Percentiles rank a stretch among this genome's conserved stretches.
Evolutionary conservation across 2,113 vertebrate genomes (phyloP).

Genomic region (Sphyrna mokarran): DNA sequence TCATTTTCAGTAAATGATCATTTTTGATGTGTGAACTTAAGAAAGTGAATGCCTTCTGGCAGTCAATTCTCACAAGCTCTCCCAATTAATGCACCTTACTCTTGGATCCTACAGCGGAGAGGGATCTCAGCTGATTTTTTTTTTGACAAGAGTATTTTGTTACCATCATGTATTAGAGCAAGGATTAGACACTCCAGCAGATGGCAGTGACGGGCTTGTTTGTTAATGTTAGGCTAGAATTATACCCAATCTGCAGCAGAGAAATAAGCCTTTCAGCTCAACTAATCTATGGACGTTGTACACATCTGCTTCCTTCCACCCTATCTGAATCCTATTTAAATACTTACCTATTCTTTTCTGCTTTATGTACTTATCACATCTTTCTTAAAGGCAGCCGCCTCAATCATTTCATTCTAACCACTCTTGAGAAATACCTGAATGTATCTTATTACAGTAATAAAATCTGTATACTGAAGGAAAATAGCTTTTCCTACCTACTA

Average conservation of each 20-base stretch:
- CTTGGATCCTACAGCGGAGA: background rate
- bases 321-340: background rate
- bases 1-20: background rate
- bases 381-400: background rate
- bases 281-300: background rate
- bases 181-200: background rate
- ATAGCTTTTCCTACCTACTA: background rate
- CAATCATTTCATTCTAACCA: background rate
- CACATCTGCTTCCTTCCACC: background rate
- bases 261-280: background rate
- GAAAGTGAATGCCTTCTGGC: background rate
- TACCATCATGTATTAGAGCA: background rate
- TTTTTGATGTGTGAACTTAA: background rate
- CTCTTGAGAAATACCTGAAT: background rate
- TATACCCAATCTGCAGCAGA: background rate
- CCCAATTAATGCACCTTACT: background rate
- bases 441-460: background rate
- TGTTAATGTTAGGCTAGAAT: background rate
- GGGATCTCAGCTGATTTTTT: background rate
- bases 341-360: background rate
- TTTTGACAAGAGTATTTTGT: background rate
- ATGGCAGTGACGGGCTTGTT: constrained; percentile 17
- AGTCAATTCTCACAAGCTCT: background rate
- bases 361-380: background rate
- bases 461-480: background rate